Conservation (phyloP, 2,888 invertebrate genomes). For the Plutella xylostella region DNA sequence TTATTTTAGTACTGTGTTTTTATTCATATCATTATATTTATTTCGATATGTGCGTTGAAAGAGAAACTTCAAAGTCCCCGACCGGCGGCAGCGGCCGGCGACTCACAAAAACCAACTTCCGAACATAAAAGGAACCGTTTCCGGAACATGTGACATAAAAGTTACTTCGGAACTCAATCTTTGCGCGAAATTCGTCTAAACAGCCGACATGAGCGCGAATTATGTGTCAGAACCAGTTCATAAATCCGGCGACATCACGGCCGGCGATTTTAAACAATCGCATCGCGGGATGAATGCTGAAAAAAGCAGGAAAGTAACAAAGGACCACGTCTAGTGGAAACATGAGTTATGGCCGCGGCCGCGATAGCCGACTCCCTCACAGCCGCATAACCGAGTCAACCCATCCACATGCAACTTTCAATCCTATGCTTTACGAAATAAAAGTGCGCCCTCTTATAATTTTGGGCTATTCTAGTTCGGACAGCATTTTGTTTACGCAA, state of each 20-base stretch:
- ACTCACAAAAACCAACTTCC: background rate
- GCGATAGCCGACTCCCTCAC: conserved; percentile 21
- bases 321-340: conserved; percentile 36
- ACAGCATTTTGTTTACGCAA: background rate
- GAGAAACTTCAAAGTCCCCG: no score
- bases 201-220: conserved; percentile 46
- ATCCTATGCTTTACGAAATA: no score
- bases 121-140: background rate
- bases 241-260: conserved; percentile 57
- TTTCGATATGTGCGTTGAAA: no score
- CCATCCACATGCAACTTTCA: no score
- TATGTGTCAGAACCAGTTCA: conserved; percentile 56
- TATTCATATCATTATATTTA: no score
- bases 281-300: conserved; percentile 24
- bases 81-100: background rate
- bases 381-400: no score
- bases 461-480: no score
- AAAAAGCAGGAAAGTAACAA: conserved; percentile 40
- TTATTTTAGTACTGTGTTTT: no score
- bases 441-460: no score
- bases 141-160: background rate
- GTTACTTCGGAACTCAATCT: background rate
- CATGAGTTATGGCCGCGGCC: conserved; percentile 35
- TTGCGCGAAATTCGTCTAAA: conserved; percentile 27
- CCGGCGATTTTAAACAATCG: conserved; percentile 56